Evolutionary conservation across 2,888 invertebrate species (phyloP).

Genomic region (Chrysolina haemoptera): DNA sequence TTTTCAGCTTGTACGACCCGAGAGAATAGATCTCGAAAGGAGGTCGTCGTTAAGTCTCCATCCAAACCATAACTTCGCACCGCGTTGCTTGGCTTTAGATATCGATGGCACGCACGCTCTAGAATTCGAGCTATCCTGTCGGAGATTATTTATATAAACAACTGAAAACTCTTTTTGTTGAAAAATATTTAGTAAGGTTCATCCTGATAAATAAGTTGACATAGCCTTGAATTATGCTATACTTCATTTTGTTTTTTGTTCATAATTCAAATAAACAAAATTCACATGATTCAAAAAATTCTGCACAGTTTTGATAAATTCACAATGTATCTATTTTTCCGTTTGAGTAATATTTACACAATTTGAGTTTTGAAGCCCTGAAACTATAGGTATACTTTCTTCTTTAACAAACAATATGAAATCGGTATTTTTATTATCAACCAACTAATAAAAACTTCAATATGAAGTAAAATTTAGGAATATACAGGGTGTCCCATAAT

Average conservation of each 20-base stretch:
- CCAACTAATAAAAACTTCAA: not conserved
- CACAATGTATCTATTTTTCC: not conserved
- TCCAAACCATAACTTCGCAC: too few relatives aligned
- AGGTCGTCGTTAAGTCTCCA: too few relatives aligned
- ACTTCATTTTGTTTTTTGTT: not conserved
- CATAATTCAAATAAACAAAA: not conserved
- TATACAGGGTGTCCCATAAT: too few relatives aligned
- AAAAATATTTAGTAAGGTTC: not conserved
- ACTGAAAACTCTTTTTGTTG: too few relatives aligned
- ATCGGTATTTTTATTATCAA: not conserved
- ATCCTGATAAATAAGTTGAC: not conserved
- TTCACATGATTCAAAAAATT: not conserved
- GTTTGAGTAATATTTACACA: not conserved
- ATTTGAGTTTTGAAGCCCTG: not conserved
- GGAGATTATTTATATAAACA: too few relatives aligned
- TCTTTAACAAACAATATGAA: not conserved
- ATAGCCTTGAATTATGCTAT: not conserved
- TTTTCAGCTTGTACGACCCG: too few relatives aligned
- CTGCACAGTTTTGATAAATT: not conserved
- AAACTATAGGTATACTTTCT: not conserved
- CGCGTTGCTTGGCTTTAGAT: too few relatives aligned
- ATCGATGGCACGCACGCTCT: too few relatives aligned
- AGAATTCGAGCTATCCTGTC: too few relatives aligned
- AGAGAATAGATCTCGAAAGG: too few relatives aligned
- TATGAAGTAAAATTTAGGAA: not conserved